These are phyloP conservation scores for Crocallis elinguaria DNA, from an alignment of 2,888 invertebrate genomes.

Conservation along the genomic window DNA sequence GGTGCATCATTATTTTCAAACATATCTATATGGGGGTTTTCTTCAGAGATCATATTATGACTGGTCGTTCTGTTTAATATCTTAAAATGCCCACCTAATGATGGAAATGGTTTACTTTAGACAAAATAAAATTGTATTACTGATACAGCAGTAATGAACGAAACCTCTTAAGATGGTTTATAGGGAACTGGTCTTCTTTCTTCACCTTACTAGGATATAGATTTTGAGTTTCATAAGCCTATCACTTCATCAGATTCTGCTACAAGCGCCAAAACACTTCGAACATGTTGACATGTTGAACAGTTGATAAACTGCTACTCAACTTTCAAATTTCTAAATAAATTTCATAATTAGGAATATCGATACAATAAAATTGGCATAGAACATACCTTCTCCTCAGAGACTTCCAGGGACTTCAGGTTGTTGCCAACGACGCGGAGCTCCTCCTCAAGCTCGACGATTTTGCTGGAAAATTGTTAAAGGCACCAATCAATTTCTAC, in stretches of 20 bases:
- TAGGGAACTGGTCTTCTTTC: too few relatives aligned
- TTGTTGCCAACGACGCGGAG: constrained; percentile 99
- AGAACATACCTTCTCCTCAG: constrained; percentile 97
- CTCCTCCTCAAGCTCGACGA: constrained; percentile 99
- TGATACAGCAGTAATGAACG: not conserved
- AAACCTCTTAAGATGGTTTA: not conserved
- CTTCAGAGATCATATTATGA: not conserved
- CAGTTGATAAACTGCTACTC: too few relatives aligned
- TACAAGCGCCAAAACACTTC: not conserved
- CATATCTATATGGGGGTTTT: not conserved
- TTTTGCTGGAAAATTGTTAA: constrained; percentile 90
- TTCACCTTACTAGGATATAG: too few relatives aligned
- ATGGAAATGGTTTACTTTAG: not conserved
- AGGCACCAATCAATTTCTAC: constrained; percentile 65
- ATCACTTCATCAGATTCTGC: not conserved
- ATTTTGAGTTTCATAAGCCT: too few relatives aligned
- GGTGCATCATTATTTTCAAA: constrained; percentile 67
- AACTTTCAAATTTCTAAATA: not conserved
- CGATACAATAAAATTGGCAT: not conserved
- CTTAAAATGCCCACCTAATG: constrained; percentile 9
- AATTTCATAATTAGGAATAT: not conserved
- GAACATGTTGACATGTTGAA: not conserved
- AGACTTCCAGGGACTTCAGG: constrained; percentile 99
- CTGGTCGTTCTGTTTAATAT: not conserved
- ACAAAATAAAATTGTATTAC: not conserved